Base-by-base conservation (phyloP, 1,140 invertebrate genomes). In the Cecropterus lyciades region DNA sequence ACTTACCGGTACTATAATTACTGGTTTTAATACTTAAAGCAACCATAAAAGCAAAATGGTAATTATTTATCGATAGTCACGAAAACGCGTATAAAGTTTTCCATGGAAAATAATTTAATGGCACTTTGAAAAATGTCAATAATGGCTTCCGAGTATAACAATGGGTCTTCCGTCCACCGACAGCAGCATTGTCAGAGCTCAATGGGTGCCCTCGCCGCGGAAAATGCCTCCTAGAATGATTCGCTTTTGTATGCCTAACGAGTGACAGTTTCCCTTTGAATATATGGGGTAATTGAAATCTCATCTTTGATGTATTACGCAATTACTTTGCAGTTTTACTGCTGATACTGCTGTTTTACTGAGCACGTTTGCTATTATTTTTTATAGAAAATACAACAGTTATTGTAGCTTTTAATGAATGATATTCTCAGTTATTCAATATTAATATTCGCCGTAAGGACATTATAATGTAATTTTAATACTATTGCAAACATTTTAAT, bases 51-150 rank as follows among this genome's bases (percentile, higher is more conserved):
- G 9, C 33, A n/a, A 20, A 57, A 17, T 9, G 45, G 7, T 45
- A 45, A 57, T 57, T 57, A 45, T 57, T 43, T 43, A 62, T 62
- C 57, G 45, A 49, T 60, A 48, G 46, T 49, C 57, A 60, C 20
- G 52, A 55, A 33, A 52, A 14, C 27, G 9, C 15, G 16, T 49
- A 49, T 49, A 40, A 62, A 37, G 30, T 27, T 37, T 37, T 49
- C 45, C 11, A 37, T 10, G 57, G 33, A 49, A 74, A 72, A 74
- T 62, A 64, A 71, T 70, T 71, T 75, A 73, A 78, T 69, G 69
- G 71, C 67, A 73, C 60, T 73, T 75, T 79, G 68, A 79, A 76
- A 72, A 76, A 79, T 74, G 72, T 79, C 77, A 79, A 79, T 79
- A 79, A 76, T 79, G 72, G 70, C 69, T 74, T 77, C 74, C 77